Evolutionary conservation across 92 coral and sea anemone species (phyloP).

Genomic region (Desmophyllum pertusum): DNA sequence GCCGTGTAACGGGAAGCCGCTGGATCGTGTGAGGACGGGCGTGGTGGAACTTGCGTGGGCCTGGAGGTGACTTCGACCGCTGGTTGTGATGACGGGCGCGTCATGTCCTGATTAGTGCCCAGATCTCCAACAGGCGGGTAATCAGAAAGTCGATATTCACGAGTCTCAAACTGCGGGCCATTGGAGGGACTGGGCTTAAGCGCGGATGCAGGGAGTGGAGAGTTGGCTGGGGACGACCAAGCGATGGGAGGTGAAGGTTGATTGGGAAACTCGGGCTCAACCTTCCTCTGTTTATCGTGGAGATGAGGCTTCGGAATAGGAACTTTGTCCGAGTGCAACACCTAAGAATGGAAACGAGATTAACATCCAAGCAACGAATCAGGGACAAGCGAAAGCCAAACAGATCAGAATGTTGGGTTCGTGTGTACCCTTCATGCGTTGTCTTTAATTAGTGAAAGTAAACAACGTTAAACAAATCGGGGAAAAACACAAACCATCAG

Average conservation of each 20-base stretch:
- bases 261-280: slow-evolving; percentile 51
- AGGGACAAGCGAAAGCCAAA: background rate
- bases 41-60: slow-evolving; percentile 18
- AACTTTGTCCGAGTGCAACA: background rate
- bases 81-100: slow-evolving; percentile 54
- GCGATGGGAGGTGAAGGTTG: slow-evolving; percentile 84
- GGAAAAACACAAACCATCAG: no score
- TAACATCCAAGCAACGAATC: background rate
- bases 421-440: no score
- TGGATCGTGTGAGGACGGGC: slow-evolving; percentile 42
- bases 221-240: slow-evolving; percentile 73
- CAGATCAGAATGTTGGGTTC: no score
- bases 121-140: slow-evolving; percentile 49
- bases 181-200: slow-evolving; percentile 8
- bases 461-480: no score
- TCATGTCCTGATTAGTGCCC: background rate
- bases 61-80: slow-evolving; percentile 23
- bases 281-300: slow-evolving; percentile 15
- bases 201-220: slow-evolving; percentile 32
- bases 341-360: background rate
- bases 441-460: no score
- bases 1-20: slow-evolving; percentile 21
- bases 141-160: slow-evolving; percentile 77
- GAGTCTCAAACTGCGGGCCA: slow-evolving; percentile 67
- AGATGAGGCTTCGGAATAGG: background rate